These are phyloP conservation scores for Xanthorhoe spadicearia DNA, from an alignment of 2,888 invertebrate genomes.

Conservation along the genomic window DNA sequence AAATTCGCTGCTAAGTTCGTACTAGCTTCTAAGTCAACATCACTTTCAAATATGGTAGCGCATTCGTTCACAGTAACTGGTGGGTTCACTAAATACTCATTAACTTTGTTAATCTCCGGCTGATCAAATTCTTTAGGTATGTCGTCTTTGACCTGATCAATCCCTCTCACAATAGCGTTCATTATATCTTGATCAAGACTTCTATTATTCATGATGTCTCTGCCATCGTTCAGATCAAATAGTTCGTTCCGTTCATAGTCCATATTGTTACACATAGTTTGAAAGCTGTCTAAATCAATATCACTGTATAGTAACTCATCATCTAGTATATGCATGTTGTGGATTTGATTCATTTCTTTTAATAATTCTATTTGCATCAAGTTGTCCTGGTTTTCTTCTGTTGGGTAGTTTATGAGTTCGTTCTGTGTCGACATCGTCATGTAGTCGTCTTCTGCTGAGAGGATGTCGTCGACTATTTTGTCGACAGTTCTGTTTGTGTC, in stretches of 20 bases:
- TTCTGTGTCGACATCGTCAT: constrained; percentile 67
- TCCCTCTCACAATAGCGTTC: constrained; percentile 52
- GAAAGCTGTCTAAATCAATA: constrained; percentile 75
- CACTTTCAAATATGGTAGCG: constrained; percentile 78
- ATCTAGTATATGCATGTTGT: constrained; percentile 71
- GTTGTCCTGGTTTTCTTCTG: constrained; percentile 61
- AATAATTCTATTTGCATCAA: constrained; percentile 75
- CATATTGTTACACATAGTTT: constrained; percentile 69
- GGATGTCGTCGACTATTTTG: constrained; percentile 76
- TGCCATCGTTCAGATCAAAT: constrained; percentile 66
- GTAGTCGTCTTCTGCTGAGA: constrained; percentile 78
- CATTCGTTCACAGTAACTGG: constrained; percentile 71
- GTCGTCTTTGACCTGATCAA: constrained; percentile 66
- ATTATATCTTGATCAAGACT: constrained; percentile 53
- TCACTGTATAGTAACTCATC: constrained; percentile 77
- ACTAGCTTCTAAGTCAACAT: constrained; percentile 78
- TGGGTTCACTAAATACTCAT: constrained; percentile 48
- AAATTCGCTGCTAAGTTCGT: constrained; percentile 76
- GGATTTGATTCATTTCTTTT: constrained; percentile 77
- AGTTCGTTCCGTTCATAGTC: constrained; percentile 68
- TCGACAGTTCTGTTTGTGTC: constrained; percentile 65
- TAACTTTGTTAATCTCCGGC: constrained; percentile 52
- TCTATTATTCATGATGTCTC: constrained; percentile 50
- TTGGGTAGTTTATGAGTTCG: constrained; percentile 54
- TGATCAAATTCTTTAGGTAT: constrained; percentile 70